These are phyloP conservation scores for Cyprinodon variegatus DNA, from an alignment of 2,113 vertebrate species.

Conservation along the genomic window DNA sequence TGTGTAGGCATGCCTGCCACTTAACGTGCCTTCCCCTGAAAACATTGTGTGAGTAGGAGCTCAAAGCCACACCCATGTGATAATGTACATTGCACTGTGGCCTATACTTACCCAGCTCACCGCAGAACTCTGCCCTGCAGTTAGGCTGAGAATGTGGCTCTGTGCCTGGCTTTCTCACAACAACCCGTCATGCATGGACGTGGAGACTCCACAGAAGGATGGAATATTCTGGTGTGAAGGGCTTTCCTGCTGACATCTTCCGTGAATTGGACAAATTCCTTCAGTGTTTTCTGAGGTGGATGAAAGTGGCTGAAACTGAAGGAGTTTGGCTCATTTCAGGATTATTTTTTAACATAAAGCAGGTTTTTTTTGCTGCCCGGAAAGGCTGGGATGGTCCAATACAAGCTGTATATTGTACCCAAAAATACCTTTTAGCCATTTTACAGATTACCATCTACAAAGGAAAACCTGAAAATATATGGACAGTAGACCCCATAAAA, in stretches of 20 bases:
- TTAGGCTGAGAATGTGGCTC: conserved; percentile 57
- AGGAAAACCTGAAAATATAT: too few species aligned
- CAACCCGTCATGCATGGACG: conserved; percentile 18
- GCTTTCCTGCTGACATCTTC: conserved; percentile 26
- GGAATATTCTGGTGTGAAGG: conserved; percentile 24
- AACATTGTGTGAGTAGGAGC: conserved; percentile 48
- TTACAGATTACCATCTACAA: too few species aligned
- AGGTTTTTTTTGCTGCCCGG: too few species aligned
- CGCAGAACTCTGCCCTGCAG: conserved; percentile 74
- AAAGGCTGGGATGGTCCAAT: too few species aligned
- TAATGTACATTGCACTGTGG: conserved; percentile 57
- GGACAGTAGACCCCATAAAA: too few species aligned
- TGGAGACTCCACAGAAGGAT: conserved; percentile 7
- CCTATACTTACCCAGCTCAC: conserved; percentile 74
- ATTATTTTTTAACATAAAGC: not conserved
- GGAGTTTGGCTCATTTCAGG: not conserved
- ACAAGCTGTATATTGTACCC: too few species aligned
- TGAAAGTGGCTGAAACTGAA: conserved; percentile 6
- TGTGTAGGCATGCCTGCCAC: conserved; percentile 63
- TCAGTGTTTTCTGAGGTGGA: conserved; percentile 13
- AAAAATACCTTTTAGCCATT: too few species aligned
- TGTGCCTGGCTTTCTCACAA: conserved; percentile 52
- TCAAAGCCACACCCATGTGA: conserved; percentile 70
- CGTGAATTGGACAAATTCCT: conserved; percentile 19
- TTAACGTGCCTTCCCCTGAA: conserved; percentile 44